Conservation (phyloP, 2,113 vertebrate genomes). For the Vireo altiloquus region DNA sequence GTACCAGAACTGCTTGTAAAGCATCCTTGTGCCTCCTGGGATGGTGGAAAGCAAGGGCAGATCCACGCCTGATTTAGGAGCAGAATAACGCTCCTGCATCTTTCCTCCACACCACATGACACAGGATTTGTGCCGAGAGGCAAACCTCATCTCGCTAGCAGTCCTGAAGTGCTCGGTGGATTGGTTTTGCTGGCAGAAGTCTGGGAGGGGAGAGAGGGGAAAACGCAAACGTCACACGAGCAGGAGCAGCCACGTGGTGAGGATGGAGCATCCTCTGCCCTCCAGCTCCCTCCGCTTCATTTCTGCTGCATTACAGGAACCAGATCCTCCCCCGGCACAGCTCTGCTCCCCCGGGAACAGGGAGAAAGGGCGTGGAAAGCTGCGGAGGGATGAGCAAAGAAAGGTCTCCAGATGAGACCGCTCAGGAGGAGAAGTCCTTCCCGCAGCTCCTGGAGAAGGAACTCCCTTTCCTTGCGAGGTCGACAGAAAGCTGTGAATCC, state of each 20-base stretch:
- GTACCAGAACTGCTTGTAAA: fast-evolving
- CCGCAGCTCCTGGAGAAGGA: neutral
- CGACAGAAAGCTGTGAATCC: neutral
- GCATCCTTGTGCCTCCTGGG: neutral
- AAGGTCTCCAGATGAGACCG: neutral
- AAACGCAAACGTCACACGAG: neutral
- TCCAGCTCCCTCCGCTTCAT: neutral
- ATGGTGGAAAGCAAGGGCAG: neutral
- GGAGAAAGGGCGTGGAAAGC: neutral
- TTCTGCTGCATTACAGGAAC: neutral
- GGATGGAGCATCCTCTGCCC: neutral
- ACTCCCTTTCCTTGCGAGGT: neutral
- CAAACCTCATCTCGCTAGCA: neutral
- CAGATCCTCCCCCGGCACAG: neutral
- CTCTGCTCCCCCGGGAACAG: neutral
- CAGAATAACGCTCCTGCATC: neutral
- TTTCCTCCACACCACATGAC: neutral
- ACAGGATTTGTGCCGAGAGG: neutral
- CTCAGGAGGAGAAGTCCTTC: neutral
- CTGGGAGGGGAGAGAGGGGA: neutral
- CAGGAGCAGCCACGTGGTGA: neutral
- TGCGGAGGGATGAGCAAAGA: neutral
- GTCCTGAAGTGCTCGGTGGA: neutral
- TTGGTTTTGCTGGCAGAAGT: neutral
- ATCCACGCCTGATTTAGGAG: neutral